These are phyloP conservation scores for Schizaphis graminum DNA, from an alignment of 2,888 invertebrate genomes.

Conservation along the genomic window DNA sequence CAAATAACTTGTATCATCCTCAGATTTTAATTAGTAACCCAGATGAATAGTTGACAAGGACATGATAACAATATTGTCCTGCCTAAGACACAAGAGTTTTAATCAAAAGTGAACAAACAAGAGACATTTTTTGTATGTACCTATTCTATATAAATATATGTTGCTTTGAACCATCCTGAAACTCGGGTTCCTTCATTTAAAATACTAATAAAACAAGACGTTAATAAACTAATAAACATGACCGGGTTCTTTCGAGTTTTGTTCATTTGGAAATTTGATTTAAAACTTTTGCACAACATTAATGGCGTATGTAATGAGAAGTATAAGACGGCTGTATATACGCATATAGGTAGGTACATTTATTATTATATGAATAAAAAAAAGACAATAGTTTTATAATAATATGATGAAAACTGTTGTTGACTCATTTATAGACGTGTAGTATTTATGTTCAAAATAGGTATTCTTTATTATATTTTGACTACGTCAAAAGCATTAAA, in stretches of 20 bases:
- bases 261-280: slow-evolving; percentile 2
- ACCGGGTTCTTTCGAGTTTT: slow-evolving; percentile 1
- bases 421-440: neutral
- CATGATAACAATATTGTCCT: neutral
- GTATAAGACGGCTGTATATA: neutral
- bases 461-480: neutral
- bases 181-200: slow-evolving; percentile 21
- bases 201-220: slow-evolving; percentile 45
- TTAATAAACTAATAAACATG: slow-evolving; percentile 42
- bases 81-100: neutral
- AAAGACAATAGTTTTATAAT: neutral
- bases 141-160: neutral
- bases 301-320: neutral
- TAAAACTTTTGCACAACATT: slow-evolving; percentile 26
- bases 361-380: neutral
- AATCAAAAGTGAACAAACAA: slow-evolving; percentile 52
- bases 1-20: neutral
- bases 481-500: neutral
- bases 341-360: neutral
- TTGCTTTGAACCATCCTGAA: neutral
- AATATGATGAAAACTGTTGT: neutral
- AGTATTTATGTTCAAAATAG: neutral
- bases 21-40: slow-evolving; percentile 38
- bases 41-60: neutral
- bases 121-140: slow-evolving; percentile 15